Evolutionary conservation across 2,113 vertebrate genomes (phyloP).

Genomic region (Barnardius zonarius): DNA sequence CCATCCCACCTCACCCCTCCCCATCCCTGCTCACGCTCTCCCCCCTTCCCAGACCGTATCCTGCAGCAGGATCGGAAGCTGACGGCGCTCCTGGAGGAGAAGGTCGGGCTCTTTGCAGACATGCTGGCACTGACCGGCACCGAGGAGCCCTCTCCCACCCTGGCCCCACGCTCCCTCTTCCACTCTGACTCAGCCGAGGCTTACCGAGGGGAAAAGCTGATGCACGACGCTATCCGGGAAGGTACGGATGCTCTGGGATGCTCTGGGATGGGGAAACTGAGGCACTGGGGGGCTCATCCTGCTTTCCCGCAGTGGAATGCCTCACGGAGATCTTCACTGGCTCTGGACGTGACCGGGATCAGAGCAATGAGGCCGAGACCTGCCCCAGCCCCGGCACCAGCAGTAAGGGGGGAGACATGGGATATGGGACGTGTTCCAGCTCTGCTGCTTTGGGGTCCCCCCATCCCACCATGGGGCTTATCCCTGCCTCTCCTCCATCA

Average conservation of each 20-base stretch:
- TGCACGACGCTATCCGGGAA: conserved; percentile 84
- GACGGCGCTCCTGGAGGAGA: conserved; percentile 84
- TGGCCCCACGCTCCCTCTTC: conserved; percentile 79
- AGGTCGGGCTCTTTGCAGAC: conserved; percentile 85
- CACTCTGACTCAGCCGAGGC: conserved; percentile 79
- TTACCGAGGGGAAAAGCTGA: conserved; percentile 79
- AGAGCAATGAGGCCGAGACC: conserved; percentile 52
- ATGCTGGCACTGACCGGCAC: conserved; percentile 25
- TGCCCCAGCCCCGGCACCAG: conserved; percentile 71
- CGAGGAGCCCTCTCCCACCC: conserved; percentile 31
- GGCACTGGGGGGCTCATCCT: background rate
- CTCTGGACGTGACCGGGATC: conserved; percentile 68
- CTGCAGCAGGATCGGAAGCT: conserved; percentile 86
- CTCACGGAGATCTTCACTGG: conserved; percentile 83
- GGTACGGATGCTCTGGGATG: conserved; percentile 58
- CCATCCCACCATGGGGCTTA: background rate
- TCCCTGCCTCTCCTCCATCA: background rate
- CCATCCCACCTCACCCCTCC: background rate
- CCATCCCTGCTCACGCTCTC: too few relatives aligned
- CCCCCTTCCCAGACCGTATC: conserved; percentile 76
- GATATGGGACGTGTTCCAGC: background rate
- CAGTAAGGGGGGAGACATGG: background rate
- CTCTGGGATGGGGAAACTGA: background rate
- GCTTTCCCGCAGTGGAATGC: conserved; percentile 75
- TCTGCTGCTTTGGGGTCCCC: background rate